These are phyloP conservation scores for Halocynthia roretzi DNA, from an alignment of 23 tunicate species.

Conservation along the genomic window DNA sequence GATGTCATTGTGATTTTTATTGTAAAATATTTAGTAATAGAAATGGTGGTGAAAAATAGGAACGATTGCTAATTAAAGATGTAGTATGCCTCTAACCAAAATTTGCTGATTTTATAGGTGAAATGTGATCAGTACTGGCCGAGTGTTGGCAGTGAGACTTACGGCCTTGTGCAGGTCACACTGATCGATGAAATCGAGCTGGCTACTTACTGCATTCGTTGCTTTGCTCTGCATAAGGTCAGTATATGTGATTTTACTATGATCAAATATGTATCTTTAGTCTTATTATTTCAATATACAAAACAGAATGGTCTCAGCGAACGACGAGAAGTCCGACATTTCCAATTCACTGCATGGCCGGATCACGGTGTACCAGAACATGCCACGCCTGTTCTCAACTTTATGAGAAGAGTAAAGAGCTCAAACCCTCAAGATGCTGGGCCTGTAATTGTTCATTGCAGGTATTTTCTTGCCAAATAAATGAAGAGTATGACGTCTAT, in stretches of 20 bases:
- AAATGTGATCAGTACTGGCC: constrained; percentile 98
- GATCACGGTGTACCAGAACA: constrained; percentile 99
- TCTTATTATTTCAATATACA: background rate
- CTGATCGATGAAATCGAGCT: constrained; percentile 75
- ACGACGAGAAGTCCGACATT: constrained; percentile 86
- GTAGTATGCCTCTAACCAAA: too few relatives aligned
- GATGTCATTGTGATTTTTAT: too few relatives aligned
- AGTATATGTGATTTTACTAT: background rate
- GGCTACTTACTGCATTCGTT: constrained; percentile 72
- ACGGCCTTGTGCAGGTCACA: constrained; percentile 62
- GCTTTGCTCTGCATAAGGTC: constrained; percentile 53
- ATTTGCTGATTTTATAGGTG: constrained; percentile 24
- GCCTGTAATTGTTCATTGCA: constrained; percentile 93
- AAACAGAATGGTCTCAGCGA: constrained; percentile 63
- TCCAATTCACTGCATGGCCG: constrained; percentile 98
- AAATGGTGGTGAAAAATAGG: background rate
- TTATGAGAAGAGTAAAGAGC: constrained; percentile 82
- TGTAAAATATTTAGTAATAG: background rate
- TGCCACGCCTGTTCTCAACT: constrained; percentile 88
- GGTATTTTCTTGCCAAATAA: constrained; percentile 28
- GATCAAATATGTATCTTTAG: background rate
- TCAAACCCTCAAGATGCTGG: constrained; percentile 50
- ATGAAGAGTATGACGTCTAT: background rate
- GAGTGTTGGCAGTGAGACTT: constrained; percentile 37
- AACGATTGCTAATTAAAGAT: too few relatives aligned